Evolutionary conservation across 2,888 invertebrate species (phyloP).

Genomic region (Diploptera punctata): DNA sequence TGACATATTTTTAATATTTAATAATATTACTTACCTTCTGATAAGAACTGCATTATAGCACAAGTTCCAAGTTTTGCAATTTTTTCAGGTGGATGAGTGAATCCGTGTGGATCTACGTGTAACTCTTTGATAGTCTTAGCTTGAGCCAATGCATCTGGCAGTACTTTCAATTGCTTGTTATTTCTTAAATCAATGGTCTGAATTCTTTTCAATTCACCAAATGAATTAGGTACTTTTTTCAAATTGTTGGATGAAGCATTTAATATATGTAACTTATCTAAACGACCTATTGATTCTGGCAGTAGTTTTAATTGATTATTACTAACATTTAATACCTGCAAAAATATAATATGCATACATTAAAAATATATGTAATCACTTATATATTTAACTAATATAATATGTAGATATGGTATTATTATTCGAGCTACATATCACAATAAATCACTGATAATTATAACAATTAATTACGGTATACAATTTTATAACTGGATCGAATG

Average conservation of each 20-base stretch:
- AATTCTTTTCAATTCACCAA: conserved; percentile 69
- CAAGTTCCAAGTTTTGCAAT: conserved; percentile 65
- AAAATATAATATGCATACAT: no score
- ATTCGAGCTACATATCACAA: no score
- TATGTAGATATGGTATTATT: no score
- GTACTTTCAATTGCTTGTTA: conserved; percentile 63
- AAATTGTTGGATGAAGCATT: conserved; percentile 76
- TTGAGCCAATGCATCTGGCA: conserved; percentile 71
- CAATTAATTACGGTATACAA: no score
- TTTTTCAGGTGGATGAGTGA: conserved; percentile 70
- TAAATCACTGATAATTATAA: no score
- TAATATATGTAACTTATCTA: conserved; percentile 69
- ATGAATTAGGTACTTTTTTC: conserved; percentile 64
- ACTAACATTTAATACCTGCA: conserved; percentile 74
- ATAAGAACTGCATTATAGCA: conserved; percentile 70
- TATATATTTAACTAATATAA: no score
- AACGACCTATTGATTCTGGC: conserved; percentile 70
- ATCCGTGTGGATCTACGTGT: conserved; percentile 65
- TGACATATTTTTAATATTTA: neutral
- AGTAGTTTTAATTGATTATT: conserved; percentile 73
- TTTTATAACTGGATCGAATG: no score
- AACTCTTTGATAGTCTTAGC: conserved; percentile 67
- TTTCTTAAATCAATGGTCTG: conserved; percentile 65
- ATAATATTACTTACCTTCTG: conserved; percentile 55
- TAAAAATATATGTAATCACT: no score